Conservation (phyloP, 2,113 vertebrate species). For the Natator depressus region DNA sequence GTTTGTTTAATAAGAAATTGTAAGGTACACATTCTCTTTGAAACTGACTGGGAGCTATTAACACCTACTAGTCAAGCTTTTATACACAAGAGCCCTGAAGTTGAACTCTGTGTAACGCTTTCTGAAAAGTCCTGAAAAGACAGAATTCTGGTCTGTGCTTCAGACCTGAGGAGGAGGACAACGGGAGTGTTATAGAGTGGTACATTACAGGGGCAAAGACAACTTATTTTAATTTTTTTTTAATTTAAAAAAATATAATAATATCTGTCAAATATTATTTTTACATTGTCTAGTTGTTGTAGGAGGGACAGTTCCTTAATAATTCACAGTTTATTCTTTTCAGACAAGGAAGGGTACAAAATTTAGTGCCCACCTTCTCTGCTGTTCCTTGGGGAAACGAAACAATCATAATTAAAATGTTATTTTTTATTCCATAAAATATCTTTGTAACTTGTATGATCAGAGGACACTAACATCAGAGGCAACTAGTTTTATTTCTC, state of each 20-base stretch:
- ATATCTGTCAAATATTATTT: not conserved
- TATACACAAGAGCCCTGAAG: not conserved
- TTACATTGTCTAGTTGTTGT: not conserved
- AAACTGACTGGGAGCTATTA: not conserved
- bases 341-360: fast-evolving
- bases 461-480: not conserved
- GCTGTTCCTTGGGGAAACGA: too few relatives aligned
- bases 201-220: not conserved
- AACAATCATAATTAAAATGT: too few relatives aligned
- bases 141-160: not conserved
- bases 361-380: too few relatives aligned
- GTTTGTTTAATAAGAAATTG: not conserved
- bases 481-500: not conserved
- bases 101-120: not conserved
- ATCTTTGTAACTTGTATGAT: not conserved
- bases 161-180: not conserved
- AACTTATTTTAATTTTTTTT: not conserved
- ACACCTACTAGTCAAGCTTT: not conserved
- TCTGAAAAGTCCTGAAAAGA: not conserved
- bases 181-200: not conserved
- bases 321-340: not conserved
- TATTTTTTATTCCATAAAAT: too few relatives aligned
- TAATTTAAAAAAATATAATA: not conserved
- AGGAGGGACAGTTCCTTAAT: not conserved
- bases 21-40: not conserved